Evolutionary conservation across 2,113 vertebrate genomes (phyloP).

Genomic region (Pachypanchax playfairii): DNA sequence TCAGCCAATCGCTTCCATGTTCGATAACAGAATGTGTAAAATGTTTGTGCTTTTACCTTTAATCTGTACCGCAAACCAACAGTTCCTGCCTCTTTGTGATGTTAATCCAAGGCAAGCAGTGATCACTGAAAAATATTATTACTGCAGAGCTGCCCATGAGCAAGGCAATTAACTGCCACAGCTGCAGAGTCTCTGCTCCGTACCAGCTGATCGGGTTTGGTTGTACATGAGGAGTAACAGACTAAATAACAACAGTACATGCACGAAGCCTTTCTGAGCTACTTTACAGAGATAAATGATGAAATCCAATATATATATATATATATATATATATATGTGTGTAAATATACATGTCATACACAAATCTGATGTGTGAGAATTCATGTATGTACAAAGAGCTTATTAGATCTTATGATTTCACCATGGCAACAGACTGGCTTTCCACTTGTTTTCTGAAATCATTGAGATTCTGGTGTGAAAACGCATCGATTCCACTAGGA

Average conservation of each 20-base stretch:
- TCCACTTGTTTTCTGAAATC: background rate
- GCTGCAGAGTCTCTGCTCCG: background rate
- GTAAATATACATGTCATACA: background rate
- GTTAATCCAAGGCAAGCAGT: background rate
- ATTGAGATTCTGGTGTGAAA: background rate
- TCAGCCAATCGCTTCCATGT: no score
- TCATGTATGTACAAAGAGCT: slow-evolving; percentile 4
- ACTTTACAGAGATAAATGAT: background rate
- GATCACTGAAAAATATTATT: background rate
- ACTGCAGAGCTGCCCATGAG: slow-evolving; percentile 10
- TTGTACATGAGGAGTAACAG: background rate
- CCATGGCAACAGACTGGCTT: slow-evolving; percentile 26
- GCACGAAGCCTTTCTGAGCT: background rate
- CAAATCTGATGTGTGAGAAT: background rate
- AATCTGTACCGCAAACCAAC: no score
- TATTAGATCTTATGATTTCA: background rate
- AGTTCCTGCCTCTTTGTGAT: background rate
- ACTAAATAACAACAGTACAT: slow-evolving; percentile 3
- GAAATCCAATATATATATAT: no score
- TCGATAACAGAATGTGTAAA: no score
- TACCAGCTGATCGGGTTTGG: background rate
- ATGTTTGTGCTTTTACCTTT: no score
- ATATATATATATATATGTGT: no score
- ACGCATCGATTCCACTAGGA: slow-evolving; percentile 6
- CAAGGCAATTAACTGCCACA: slow-evolving; percentile 18